These are phyloP conservation scores for Drosophila kikkawai DNA, from an alignment of 1,140 invertebrate species.

Conservation along the genomic window DNA sequence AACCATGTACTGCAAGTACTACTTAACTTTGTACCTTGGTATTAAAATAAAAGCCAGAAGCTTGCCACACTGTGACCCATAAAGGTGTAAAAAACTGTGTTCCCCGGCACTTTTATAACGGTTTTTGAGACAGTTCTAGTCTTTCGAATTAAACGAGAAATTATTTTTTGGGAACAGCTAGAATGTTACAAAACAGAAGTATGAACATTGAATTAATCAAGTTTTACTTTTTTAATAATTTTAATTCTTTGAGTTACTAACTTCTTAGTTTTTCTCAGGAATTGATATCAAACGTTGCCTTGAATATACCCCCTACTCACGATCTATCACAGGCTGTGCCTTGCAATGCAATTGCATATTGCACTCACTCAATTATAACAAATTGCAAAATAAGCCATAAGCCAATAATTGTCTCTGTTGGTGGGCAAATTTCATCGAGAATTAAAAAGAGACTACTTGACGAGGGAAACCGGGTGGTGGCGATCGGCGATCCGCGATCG, in stretches of 20 bases:
- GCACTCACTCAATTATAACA: slow-evolving; percentile 65
- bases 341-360: slow-evolving; percentile 41
- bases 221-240: neutral
- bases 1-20: neutral
- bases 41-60: neutral
- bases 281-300: slow-evolving; percentile 1
- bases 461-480: neutral
- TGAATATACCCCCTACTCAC: slow-evolving; percentile 19
- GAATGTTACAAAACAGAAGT: neutral
- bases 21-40: neutral
- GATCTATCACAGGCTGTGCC: slow-evolving; percentile 2
- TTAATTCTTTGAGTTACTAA: neutral
- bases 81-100: neutral
- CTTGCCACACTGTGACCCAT: neutral
- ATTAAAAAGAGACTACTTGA: slow-evolving; percentile 17
- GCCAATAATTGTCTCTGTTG: slow-evolving; percentile 68
- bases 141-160: neutral
- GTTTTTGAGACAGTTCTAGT: neutral
- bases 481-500: neutral
- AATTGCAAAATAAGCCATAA: slow-evolving; percentile 60
- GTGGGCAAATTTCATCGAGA: slow-evolving; percentile 58
- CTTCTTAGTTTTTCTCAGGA: neutral
- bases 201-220: neutral
- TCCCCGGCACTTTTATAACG: neutral
- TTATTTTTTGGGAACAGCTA: neutral